These are phyloP conservation scores for Polypterus bichir DNA, from an alignment of 2,113 vertebrate species.

Conservation along the genomic window DNA sequence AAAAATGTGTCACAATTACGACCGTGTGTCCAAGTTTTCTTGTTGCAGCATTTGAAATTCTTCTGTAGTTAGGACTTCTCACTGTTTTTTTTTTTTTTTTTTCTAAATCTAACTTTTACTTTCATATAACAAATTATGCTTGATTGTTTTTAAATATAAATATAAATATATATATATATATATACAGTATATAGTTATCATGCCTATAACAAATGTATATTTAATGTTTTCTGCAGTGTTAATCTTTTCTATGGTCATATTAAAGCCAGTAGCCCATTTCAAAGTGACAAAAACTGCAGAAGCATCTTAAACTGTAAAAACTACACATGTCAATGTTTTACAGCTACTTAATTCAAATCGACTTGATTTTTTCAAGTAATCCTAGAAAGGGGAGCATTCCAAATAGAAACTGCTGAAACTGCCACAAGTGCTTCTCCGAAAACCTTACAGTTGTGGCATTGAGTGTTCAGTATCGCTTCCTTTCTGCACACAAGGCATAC, in stretches of 20 bases:
- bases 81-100: no score
- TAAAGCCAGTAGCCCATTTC: conserved; percentile 25
- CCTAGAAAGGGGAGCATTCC: conserved; percentile 98
- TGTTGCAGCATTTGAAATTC: no score
- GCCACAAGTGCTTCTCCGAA: conserved; percentile 97
- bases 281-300: conserved; percentile 69
- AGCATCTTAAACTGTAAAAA: conserved; percentile 74
- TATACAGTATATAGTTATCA: neutral
- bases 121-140: neutral
- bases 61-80: no score
- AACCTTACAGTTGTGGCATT: conserved; percentile 99
- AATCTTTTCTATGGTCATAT: conserved; percentile 14
- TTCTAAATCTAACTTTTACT: no score
- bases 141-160: conserved; percentile 9
- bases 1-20: no score
- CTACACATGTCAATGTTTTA: conserved; percentile 98
- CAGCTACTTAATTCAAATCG: conserved; percentile 99
- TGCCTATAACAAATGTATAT: conserved; percentile 14
- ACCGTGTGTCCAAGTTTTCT: no score
- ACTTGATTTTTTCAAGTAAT: conserved; percentile 99
- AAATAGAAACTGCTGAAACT: conserved; percentile 99
- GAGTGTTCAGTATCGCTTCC: conserved; percentile 99
- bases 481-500: conserved; percentile 98
- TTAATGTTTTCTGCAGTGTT: conserved; percentile 20
- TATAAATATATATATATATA: neutral